Conservation (phyloP, 2,888 invertebrate species). For the Athalia rosae region DNA sequence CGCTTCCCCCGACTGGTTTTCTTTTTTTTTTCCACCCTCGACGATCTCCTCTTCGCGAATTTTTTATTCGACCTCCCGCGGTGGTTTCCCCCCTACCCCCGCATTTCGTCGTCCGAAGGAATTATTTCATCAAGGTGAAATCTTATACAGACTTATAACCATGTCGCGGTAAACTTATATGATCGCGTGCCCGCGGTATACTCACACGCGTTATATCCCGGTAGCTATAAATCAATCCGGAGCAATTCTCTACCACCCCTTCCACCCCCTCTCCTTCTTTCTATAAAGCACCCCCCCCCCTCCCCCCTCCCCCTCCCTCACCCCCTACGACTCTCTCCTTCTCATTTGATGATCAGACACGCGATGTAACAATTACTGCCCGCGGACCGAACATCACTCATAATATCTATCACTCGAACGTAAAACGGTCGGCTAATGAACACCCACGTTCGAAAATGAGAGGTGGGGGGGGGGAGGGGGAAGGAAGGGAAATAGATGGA, state of each 20-base stretch:
- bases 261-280: not conserved
- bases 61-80: not conserved
- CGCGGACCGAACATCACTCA: slow-evolving; percentile 56
- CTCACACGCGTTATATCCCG: not conserved
- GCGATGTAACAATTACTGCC: slow-evolving; percentile 69
- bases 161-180: not conserved
- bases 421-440: slow-evolving; percentile 43
- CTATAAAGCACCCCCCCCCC: slow-evolving; percentile 45
- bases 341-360: slow-evolving; percentile 65
- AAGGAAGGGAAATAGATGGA: not conserved
- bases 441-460: not conserved
- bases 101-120: not conserved
- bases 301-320: slow-evolving; percentile 20
- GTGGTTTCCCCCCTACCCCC: not conserved
- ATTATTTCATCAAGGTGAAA: too few species aligned
- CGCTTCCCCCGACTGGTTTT: not conserved
- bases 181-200: slow-evolving; percentile 4
- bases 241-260: slow-evolving; percentile 54
- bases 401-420: slow-evolving; percentile 58
- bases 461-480: too few species aligned
- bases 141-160: not conserved
- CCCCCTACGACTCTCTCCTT: slow-evolving; percentile 49
- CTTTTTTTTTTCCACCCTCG: not conserved
- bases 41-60: not conserved
- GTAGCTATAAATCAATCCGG: slow-evolving; percentile 65